These are phyloP conservation scores for Laupala kohalensis DNA, from an alignment of 1,140 invertebrate species.

Conservation along the genomic window DNA sequence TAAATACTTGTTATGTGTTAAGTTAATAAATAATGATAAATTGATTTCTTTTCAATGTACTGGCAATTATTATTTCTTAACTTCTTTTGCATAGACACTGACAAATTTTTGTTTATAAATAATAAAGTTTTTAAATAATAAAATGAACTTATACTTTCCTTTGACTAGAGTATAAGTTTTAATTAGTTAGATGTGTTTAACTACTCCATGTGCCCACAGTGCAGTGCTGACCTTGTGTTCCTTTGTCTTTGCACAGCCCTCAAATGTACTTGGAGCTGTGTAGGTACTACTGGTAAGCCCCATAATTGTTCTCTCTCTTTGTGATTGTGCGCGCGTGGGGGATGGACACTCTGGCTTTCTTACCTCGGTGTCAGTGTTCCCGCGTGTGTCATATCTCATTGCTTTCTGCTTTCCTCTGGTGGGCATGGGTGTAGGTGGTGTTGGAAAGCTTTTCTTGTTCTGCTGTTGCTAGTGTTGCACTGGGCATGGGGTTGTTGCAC, in stretches of 20 bases:
- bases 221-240: constrained; percentile 11
- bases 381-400: neutral
- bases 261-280: constrained; percentile 18
- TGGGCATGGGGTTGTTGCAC: neutral
- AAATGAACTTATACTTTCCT: too few species aligned
- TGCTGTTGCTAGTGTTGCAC: neutral
- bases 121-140: too few species aligned
- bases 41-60: too few species aligned
- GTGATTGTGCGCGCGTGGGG: neutral
- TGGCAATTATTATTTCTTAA: too few species aligned
- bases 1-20: too few species aligned
- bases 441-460: neutral
- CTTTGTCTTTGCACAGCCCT: constrained; percentile 17
- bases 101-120: too few species aligned
- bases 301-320: constrained; percentile 1
- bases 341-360: neutral
- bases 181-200: neutral
- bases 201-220: neutral
- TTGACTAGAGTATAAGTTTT: too few species aligned
- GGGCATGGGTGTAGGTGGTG: neutral
- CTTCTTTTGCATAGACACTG: too few species aligned
- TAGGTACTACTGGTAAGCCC: constrained; percentile 19
- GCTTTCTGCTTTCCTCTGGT: neutral
- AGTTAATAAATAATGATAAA: too few species aligned
- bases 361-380: neutral